Evolutionary conservation across 2,888 invertebrate species (phyloP).

Genomic region (Aquatica leii): DNA sequence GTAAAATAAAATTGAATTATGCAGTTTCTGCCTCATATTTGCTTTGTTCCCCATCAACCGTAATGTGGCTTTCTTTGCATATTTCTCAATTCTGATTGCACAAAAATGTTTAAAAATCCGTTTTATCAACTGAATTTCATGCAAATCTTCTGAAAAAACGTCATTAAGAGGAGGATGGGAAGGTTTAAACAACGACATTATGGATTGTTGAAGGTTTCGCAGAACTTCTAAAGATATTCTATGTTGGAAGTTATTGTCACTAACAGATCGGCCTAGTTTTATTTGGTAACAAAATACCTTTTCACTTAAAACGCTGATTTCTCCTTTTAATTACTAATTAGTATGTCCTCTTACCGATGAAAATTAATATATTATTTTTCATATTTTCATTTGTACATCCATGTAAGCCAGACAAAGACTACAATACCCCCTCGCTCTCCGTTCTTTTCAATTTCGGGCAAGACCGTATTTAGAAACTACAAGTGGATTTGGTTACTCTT

Average conservation of each 20-base stretch:
- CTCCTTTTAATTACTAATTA: not conserved
- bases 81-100: not conserved
- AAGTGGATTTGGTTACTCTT: no score
- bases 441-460: not conserved
- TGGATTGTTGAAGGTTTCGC: not conserved
- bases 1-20: not conserved
- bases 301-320: not conserved
- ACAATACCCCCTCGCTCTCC: not conserved
- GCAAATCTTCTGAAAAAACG: not conserved
- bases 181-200: not conserved
- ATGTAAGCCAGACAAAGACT: not conserved
- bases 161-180: not conserved
- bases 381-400: not conserved
- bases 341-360: not conserved
- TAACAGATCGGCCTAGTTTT: not conserved
- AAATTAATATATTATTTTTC: not conserved
- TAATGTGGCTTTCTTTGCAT: not conserved
- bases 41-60: not conserved
- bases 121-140: not conserved
- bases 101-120: no score
- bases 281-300: not conserved
- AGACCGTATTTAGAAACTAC: no score
- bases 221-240: not conserved
- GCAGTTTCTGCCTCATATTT: not conserved
- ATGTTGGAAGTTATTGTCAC: not conserved